Base-by-base conservation (phyloP, 37 sponge, comb jelly and placozoan species). In the Eunapius fragilis region DNA sequence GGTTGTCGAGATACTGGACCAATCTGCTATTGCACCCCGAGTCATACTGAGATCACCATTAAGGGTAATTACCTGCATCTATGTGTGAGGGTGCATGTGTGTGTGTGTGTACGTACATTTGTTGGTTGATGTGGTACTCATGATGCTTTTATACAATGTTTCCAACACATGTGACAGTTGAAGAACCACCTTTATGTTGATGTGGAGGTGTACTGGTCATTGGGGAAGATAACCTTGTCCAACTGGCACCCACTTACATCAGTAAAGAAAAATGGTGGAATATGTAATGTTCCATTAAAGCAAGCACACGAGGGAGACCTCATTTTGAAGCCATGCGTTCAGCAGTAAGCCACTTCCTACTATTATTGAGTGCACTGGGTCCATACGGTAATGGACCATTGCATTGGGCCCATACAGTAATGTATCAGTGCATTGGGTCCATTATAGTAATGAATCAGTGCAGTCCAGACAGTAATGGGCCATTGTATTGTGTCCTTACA, bases 31-130 rank as follows among this genome's bases (percentile, higher is more conserved):
- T 3, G 41, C 77, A 25, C 89, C 91, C 6, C 7, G 37, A 27
- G 86, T 91, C 48, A 78, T 33, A 14, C 41, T 91, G 31, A 58
- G 82, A 28, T 90, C 91, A 0, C 89, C 91, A 71, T 45, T 91
- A 25, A 80, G 86, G 86, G 89, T 88, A 68, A 10, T 33, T 7
- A 13, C 1, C 1, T 12, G 58, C 17, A 11, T 58, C 19, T 58
- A 17, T 58, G 22, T 58, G 2, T 58, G 58, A 17, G 22, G 0
- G 58, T 58, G 22, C 17, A 11, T 58, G 58, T 58, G 22, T 58
- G 58, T 58, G 17, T 11, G 14, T 58, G 58, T 17, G 58, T 58
- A 19, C 1, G 58, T 58, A 58, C 19, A 19, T 58, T 4, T 58
- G 14, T 11, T 13, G 6, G 22, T 19, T 13, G 58, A 10, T 58